A percentile compares a stretch with the other conserved stretches of the same genome.
Evolutionary conservation across 2,797 vertebrate species (phyloP).

Genomic region (Xyrichtys novacula): DNA sequence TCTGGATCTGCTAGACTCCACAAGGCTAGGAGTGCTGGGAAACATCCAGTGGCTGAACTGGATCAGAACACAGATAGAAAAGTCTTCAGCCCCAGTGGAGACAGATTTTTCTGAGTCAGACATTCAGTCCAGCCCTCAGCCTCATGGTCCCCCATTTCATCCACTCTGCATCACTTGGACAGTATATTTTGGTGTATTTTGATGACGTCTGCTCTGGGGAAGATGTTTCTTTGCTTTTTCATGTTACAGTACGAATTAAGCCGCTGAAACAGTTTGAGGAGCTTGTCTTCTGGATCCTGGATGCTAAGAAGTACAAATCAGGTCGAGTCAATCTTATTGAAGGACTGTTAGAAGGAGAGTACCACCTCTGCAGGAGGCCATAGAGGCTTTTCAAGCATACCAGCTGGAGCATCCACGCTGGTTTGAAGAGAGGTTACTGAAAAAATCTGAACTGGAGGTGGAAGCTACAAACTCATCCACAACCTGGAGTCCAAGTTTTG

Average conservation of each 20-base stretch:
- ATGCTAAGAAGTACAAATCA: slow-evolving; percentile 89
- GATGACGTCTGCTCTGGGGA: slow-evolving; percentile 84
- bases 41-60: slow-evolving; percentile 90
- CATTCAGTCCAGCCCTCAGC: slow-evolving; percentile 91
- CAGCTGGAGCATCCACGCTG: slow-evolving; percentile 87
- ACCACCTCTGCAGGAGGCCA: slow-evolving; percentile 83
- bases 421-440: slow-evolving; percentile 88
- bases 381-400: slow-evolving; percentile 86
- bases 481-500: slow-evolving; percentile 15
- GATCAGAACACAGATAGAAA: slow-evolving; percentile 88
- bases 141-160: slow-evolving; percentile 91
- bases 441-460: slow-evolving; percentile 63
- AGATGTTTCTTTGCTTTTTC: slow-evolving; percentile 90
- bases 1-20: slow-evolving; percentile 90
- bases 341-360: slow-evolving; percentile 86
- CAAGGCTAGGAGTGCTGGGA: slow-evolving; percentile 86
- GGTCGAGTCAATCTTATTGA: slow-evolving; percentile 85
- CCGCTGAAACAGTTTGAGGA: slow-evolving; percentile 94
- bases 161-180: slow-evolving; percentile 87
- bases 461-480: slow-evolving; percentile 5
- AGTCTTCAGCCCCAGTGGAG: slow-evolving; percentile 91
- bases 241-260: slow-evolving; percentile 87
- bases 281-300: slow-evolving; percentile 92
- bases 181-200: slow-evolving; percentile 94
- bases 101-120: slow-evolving; percentile 84